Evolutionary conservation across 2,888 invertebrate genomes (phyloP), one percentile per base, ranked within the genome.

Genomic region (Dynastes hyllus): DNA sequence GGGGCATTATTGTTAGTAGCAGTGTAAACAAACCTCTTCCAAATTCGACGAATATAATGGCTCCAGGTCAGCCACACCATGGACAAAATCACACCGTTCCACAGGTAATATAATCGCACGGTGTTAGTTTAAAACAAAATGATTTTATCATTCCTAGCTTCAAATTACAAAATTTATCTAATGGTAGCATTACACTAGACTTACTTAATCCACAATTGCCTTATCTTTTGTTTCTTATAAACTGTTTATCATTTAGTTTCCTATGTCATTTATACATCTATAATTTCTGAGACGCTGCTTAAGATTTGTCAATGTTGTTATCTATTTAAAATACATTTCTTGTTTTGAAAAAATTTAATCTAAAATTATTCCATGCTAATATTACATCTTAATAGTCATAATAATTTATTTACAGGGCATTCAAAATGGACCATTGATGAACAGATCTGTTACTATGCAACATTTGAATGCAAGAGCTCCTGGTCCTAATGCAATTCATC

Each of bases 371-470:
- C n/a, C 9, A 61, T 22, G 45, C 45, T 45, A 45, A 45, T 45
- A 45, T 45, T 45, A 45, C 11, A 11, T 8, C 11, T 45, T 45
- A 45, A 45, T 45, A 45, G 2, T 45, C 2, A 11, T 0, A 45
- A 45, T 45, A 45, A 58, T 58, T 22, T 58, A 27, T 70, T 70
- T 71, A 8, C 40, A 92, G 90, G 91, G 91, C 78, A 92, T 95
- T 92, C 95, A 94, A 87, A 96, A 96, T 87, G 96, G 96, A 0
- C 95, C 96, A 0, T 91, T 94, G 91, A 87, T 89, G 78, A 89
- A 90, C 16, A 87, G 91, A 61, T 87, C 89, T 13, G 90, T 90
- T 27, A 88, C 90, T 82, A 90, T 90, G 84, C 88, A 90, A 76
- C 88, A 88, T 80, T 88, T 92, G 83, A 90, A 91, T 83, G 90